Conservation (phyloP, 2,113 vertebrate genomes). For the Ciconia boyciana region DNA sequence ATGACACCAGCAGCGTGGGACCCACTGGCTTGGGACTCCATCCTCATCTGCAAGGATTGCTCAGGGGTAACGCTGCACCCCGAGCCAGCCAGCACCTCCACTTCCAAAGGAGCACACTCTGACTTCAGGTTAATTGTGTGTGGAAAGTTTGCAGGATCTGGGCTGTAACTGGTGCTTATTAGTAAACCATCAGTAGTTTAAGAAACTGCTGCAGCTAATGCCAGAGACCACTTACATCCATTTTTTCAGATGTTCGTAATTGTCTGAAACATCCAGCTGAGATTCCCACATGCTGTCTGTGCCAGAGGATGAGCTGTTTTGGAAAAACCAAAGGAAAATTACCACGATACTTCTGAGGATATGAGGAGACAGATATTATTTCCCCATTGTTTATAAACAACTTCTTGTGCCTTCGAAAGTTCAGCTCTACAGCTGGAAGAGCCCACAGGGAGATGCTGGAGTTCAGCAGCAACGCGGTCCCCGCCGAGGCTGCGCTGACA, state of each 20-base stretch:
- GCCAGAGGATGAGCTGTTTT: constrained; percentile 14
- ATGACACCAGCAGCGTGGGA: background rate
- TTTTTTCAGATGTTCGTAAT: background rate
- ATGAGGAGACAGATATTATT: background rate
- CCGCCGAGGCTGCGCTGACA: accelerated
- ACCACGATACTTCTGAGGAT: background rate
- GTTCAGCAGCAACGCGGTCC: accelerated
- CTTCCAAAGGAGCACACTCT: background rate
- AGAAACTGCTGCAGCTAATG: background rate
- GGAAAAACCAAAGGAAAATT: background rate
- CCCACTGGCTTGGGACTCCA: background rate
- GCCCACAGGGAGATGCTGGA: background rate
- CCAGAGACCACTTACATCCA: background rate
- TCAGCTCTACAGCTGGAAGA: background rate
- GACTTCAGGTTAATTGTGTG: accelerated
- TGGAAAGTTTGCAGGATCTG: background rate
- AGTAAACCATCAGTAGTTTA: background rate
- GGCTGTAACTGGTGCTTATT: background rate
- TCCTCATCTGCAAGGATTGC: background rate
- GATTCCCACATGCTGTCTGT: background rate
- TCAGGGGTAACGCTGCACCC: background rate
- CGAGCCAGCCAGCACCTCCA: background rate
- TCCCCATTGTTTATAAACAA: background rate
- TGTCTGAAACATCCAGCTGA: constrained; percentile 3
- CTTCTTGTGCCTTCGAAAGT: background rate